Percentiles rank a stretch among this genome's conserved stretches.
Conservation (phyloP, 2,797 vertebrate genomes). For the Naso thynnoides region DNA sequence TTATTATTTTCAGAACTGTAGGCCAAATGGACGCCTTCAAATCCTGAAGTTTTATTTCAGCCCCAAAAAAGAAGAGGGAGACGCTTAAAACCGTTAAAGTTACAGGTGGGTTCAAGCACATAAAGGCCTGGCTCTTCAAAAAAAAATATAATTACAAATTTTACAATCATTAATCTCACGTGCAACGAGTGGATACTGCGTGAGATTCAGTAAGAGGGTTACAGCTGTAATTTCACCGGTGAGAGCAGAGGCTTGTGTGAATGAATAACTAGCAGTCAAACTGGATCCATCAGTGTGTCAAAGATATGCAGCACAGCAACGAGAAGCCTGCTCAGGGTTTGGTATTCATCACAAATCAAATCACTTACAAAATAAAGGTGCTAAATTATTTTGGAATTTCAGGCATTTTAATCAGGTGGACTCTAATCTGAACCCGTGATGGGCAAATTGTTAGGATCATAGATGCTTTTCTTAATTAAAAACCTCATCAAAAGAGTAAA, state of each 20-base stretch:
- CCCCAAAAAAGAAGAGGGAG: neutral
- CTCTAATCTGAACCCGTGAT: neutral
- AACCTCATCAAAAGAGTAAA: neutral
- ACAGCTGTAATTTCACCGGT: constrained; percentile 15
- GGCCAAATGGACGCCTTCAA: neutral
- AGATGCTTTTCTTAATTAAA: neutral
- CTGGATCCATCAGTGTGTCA: constrained; percentile 49
- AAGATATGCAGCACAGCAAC: constrained; percentile 23
- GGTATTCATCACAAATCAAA: constrained; percentile 30
- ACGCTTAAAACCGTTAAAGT: neutral
- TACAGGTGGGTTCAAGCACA: neutral
- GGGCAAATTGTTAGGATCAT: neutral
- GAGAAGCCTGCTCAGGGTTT: constrained; percentile 5
- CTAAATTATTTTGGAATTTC: constrained; percentile 19
- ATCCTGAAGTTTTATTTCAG: neutral
- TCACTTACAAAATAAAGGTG: constrained; percentile 13
- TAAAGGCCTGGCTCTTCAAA: neutral
- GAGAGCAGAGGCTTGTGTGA: constrained; percentile 41
- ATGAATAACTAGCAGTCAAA: constrained; percentile 50
- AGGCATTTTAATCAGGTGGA: neutral
- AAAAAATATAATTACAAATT: constrained; percentile 11
- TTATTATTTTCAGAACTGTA: neutral
- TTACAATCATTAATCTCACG: neutral
- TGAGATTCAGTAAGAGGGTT: neutral
- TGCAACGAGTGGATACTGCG: too few relatives aligned